Evolutionary conservation across 2,888 invertebrate genomes (phyloP).

Genomic region (Perizoma flavofasciatum): DNA sequence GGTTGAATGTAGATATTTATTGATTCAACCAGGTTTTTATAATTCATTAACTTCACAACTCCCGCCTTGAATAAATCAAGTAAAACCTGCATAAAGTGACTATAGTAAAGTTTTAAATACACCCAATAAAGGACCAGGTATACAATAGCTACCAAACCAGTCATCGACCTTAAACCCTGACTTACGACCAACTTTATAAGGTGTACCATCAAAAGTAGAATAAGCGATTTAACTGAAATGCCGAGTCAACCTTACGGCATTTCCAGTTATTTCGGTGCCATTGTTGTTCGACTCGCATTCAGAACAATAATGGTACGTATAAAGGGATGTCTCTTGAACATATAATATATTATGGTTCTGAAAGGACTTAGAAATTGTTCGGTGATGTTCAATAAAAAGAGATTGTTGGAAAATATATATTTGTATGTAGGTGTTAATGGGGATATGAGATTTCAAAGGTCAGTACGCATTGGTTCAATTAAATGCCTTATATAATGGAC

Average conservation of each 20-base stretch:
- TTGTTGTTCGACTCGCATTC: conserved; percentile 14
- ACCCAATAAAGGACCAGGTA: conserved; percentile 9
- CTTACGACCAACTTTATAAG: conserved; percentile 20
- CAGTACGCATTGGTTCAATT: no score
- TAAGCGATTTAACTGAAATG: conserved; percentile 36
- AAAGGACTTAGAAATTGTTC: conserved; percentile 12
- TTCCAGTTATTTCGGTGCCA: conserved; percentile 22
- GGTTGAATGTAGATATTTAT: conserved; percentile 50
- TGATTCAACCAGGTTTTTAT: conserved; percentile 56
- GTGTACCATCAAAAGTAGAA: conserved; percentile 32
- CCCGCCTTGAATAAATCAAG: conserved; percentile 43
- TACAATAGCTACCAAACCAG: conserved; percentile 47
- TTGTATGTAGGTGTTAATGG: no score
- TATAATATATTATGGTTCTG: conserved; percentile 12
- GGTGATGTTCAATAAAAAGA: neutral
- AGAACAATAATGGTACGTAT: conserved; percentile 20
- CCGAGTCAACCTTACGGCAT: conserved; percentile 36
- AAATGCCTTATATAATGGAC: no score
- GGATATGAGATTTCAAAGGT: no score
- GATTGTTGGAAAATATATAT: no score
- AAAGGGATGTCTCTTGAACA: conserved; percentile 10
- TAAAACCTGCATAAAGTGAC: conserved; percentile 11
- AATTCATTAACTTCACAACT: conserved; percentile 44
- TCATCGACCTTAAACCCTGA: conserved; percentile 56
- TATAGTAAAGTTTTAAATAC: conserved; percentile 8